phyloP scores from a whole-genome alignment of 1,140 invertebrate species.

The Anoplolepis gracilipes region DNA sequence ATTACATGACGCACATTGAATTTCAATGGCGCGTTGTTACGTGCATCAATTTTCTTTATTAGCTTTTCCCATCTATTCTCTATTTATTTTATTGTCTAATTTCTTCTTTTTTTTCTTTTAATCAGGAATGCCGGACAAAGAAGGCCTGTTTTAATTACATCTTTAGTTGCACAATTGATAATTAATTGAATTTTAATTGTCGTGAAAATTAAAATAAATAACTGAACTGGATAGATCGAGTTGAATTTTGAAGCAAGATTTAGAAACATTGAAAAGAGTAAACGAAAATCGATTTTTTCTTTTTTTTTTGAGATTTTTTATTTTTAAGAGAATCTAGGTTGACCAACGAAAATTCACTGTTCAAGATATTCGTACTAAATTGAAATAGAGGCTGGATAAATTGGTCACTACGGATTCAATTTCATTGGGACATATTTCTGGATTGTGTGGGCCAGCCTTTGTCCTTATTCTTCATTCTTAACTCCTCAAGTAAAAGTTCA shows the following conservation, averaged over 20 bases:
- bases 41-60: conserved; percentile 33
- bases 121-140: neutral
- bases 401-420: conserved; percentile 61
- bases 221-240: no score
- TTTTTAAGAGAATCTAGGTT: conserved; percentile 46
- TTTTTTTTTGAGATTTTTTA: neutral
- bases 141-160: neutral
- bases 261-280: neutral
- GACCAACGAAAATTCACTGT: conserved; percentile 16
- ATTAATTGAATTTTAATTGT: neutral
- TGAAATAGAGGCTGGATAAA: conserved; percentile 62
- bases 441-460: conserved; percentile 21
- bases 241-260: conserved; percentile 11
- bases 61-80: conserved; percentile 4
- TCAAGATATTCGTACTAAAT: conserved; percentile 62
- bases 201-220: neutral
- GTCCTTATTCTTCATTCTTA: conserved; percentile 45
- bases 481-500: conserved; percentile 10
- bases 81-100: neutral
- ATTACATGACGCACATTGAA: neutral
- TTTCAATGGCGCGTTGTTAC: conserved; percentile 26
- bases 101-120: neutral
- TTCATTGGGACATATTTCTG: conserved; percentile 63
- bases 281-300: neutral
- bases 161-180: neutral